Conservation (phyloP, 2,797 vertebrate species). For the Peromyscus aztecus region DNA sequence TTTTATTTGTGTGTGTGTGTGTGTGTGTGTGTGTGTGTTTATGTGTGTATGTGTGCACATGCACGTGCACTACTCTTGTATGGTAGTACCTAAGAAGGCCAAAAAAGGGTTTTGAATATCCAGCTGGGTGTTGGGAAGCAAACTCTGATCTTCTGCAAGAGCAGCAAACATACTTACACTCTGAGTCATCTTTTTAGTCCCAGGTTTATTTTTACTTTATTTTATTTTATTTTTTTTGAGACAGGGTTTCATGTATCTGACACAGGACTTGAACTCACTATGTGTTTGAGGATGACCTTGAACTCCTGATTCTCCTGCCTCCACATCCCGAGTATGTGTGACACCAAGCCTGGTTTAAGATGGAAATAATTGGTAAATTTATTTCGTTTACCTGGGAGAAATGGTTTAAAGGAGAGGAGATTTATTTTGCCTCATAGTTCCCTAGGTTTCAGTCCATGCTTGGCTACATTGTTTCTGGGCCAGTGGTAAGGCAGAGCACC, state of each 20-base stretch:
- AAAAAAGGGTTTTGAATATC: background rate
- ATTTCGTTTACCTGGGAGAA: background rate
- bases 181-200: background rate
- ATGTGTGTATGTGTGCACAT: accelerated
- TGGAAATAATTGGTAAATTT: slow-evolving; percentile 19
- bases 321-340: background rate
- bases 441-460: background rate
- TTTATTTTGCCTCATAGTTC: background rate
- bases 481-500: background rate
- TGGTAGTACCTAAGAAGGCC: background rate
- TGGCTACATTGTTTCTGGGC: background rate
- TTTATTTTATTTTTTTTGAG: background rate
- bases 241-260: background rate
- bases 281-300: background rate
- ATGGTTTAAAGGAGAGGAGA: background rate
- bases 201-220: background rate
- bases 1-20: background rate
- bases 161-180: background rate
- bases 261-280: background rate
- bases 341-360: background rate
- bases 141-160: background rate
- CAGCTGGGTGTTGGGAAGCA: background rate
- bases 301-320: background rate
- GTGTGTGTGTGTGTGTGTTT: background rate
- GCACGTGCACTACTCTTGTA: background rate